Evolutionary conservation across 2,797 vertebrate species (phyloP).

Genomic region (Molossus alvarezi): DNA sequence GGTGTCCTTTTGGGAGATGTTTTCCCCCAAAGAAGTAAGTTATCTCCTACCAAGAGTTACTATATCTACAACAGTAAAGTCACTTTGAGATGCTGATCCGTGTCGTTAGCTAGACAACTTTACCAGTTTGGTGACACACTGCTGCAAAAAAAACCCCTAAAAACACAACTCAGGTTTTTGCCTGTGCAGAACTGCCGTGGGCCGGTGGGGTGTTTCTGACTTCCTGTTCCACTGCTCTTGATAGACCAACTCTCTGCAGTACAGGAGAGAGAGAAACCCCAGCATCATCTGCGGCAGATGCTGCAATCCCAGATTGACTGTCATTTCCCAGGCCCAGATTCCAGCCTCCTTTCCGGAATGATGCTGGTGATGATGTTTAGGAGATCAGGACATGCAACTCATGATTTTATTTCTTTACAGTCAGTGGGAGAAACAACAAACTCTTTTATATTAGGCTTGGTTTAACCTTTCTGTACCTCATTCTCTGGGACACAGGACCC

Average conservation of each 20-base stretch:
- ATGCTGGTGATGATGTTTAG: not conserved
- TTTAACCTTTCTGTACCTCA: not conserved
- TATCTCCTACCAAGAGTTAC: not conserved
- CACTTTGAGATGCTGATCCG: not conserved
- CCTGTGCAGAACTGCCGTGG: not conserved
- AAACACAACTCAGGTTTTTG: not conserved
- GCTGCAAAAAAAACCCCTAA: not conserved
- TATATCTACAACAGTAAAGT: not conserved
- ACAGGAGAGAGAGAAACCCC: not conserved
- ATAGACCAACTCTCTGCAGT: not conserved
- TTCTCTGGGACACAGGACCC: not conserved
- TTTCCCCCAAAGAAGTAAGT: not conserved
- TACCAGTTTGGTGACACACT: not conserved
- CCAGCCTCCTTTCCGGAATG: not conserved
- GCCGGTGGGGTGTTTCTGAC: not conserved
- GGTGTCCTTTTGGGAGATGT: not conserved
- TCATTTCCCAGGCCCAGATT: not conserved
- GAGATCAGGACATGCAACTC: not conserved
- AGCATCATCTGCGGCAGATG: fast-evolving
- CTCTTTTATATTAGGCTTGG: not conserved
- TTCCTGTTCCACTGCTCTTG: not conserved
- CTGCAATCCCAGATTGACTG: not conserved
- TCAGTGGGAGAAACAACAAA: not conserved
- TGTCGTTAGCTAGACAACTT: not conserved
- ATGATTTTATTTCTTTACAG: not conserved